phyloP scores from a whole-genome alignment of 2,797 vertebrate genomes.

The Acestrorhynchus altus region DNA sequence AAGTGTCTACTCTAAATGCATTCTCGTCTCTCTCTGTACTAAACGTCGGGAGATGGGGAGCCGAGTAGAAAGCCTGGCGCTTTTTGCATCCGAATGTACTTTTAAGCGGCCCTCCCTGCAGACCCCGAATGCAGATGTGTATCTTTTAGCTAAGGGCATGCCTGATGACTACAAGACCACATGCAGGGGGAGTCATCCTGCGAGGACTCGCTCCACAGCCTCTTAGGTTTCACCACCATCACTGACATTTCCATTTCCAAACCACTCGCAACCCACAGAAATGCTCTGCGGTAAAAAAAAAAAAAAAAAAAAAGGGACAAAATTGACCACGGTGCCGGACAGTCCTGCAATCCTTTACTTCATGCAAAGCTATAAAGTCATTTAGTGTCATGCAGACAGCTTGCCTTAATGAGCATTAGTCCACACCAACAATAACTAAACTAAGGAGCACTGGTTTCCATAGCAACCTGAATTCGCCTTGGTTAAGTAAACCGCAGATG shows the following conservation, averaged over 20 bases:
- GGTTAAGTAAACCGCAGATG: background rate
- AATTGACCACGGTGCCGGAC: background rate
- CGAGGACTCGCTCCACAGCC: background rate
- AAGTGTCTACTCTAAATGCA: slow-evolving; percentile 1
- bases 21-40: slow-evolving; percentile 11
- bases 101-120: slow-evolving; percentile 30
- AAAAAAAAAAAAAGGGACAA: too few relatives aligned
- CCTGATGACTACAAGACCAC: slow-evolving; percentile 42
- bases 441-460: background rate
- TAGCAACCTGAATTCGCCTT: background rate
- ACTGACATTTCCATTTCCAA: slow-evolving; percentile 14
- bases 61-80: background rate
- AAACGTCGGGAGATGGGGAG: background rate
- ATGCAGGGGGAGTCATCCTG: slow-evolving; percentile 30
- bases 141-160: slow-evolving; percentile 46
- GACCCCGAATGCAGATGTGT: slow-evolving; percentile 42
- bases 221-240: slow-evolving; percentile 25
- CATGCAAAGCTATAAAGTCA: background rate
- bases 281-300: background rate
- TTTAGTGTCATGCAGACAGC: background rate
- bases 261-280: background rate
- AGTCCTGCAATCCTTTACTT: background rate
- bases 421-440: background rate
- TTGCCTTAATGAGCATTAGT: background rate
- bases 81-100: slow-evolving; percentile 27